Conservation (phyloP, 2,888 invertebrate species). For the Caenorhabditis sinica region DNA sequence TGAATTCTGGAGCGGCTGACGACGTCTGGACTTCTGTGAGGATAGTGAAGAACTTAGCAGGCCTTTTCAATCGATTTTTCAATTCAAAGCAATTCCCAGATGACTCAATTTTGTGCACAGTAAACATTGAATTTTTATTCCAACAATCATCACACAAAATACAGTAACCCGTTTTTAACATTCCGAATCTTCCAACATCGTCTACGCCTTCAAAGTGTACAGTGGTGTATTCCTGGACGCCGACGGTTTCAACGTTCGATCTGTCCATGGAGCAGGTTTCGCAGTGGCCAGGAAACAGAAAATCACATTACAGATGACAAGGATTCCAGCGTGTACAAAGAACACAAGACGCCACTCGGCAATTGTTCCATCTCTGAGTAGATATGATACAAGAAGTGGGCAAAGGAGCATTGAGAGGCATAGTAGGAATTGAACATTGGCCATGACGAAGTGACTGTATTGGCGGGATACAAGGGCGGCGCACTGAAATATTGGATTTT, state of each 20-base stretch:
- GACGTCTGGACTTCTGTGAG: no score
- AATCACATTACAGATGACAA: constrained; percentile 77
- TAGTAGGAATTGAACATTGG: constrained; percentile 80
- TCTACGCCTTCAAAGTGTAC: constrained; percentile 27
- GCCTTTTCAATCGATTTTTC: no score
- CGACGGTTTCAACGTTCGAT: constrained; percentile 54
- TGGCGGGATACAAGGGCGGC: constrained; percentile 80
- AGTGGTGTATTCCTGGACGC: constrained; percentile 59
- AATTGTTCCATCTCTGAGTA: constrained; percentile 70
- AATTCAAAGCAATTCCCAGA: no score
- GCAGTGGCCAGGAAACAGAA: constrained; percentile 81
- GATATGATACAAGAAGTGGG: constrained; percentile 75
- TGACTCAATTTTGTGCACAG: no score
- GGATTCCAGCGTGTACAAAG: constrained; percentile 79
- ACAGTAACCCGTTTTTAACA: constrained; percentile 8
- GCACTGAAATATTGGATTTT: constrained; percentile 67
- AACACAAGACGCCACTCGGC: constrained; percentile 80
- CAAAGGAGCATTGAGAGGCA: constrained; percentile 82
- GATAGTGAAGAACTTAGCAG: no score
- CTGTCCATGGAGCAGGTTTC: constrained; percentile 81
- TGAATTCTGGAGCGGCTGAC: no score
- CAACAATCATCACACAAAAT: not conserved
- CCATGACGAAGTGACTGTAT: constrained; percentile 82
- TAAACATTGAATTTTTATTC: no score
- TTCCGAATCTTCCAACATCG: not conserved